Conservation (phyloP, 1,140 invertebrate species). For the Trichonephila inaurata region DNA sequence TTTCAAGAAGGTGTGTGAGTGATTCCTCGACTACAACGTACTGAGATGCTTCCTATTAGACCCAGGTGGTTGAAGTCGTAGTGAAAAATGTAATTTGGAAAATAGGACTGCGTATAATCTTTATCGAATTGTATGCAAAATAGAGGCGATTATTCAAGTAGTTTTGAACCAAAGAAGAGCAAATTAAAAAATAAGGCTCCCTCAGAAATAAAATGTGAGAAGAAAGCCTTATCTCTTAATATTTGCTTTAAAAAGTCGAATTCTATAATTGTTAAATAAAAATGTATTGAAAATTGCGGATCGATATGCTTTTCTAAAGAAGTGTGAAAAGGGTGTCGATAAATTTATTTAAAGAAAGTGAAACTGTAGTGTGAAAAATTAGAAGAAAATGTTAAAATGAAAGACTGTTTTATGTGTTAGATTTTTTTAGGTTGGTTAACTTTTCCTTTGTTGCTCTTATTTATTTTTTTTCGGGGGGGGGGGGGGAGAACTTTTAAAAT, state of each 20-base stretch:
- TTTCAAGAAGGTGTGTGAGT: slow-evolving; percentile 34
- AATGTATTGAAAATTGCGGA: neutral
- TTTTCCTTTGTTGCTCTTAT: neutral
- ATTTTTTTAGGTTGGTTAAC: neutral
- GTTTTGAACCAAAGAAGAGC: slow-evolving; percentile 2
- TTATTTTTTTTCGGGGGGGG: neutral
- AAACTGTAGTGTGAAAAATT: neutral
- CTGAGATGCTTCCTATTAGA: slow-evolving; percentile 51
- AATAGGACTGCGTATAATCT: slow-evolving; percentile 45
- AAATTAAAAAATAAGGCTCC: slow-evolving; percentile 42
- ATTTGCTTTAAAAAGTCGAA: neutral
- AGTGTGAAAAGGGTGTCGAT: neutral
- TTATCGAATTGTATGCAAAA: slow-evolving; percentile 56
- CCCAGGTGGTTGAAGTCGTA: slow-evolving; percentile 66
- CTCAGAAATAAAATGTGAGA: neutral
- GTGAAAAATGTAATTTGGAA: slow-evolving; percentile 73
- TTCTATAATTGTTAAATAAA: neutral
- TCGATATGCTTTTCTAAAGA: neutral
- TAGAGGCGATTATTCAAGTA: slow-evolving; percentile 51
- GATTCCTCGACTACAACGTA: neutral
- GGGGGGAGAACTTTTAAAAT: too few species aligned
- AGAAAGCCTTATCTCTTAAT: neutral
- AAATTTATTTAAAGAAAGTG: neutral
- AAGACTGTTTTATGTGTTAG: neutral
- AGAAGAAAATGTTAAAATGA: neutral